Evolutionary conservation across 2,797 vertebrate species (phyloP).

Genomic region (Mionectes olivaceus): DNA sequence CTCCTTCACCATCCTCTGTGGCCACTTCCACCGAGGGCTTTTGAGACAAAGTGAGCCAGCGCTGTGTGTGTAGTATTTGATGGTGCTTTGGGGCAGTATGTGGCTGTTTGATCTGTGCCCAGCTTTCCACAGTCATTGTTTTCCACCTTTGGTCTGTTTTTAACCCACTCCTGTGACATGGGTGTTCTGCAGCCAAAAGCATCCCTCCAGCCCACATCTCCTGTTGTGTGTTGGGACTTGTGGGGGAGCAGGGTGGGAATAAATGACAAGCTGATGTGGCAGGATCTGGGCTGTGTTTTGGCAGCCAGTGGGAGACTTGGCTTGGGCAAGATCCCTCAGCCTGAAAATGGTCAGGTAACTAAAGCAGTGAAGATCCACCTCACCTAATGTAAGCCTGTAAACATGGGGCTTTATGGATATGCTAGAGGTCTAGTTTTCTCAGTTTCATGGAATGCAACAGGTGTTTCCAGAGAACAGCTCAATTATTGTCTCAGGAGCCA

Average conservation of each 20-base stretch:
- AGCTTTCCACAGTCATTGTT: not conserved
- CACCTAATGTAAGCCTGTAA: not conserved
- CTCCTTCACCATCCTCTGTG: not conserved
- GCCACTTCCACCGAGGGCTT: not conserved
- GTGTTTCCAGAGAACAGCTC: not conserved
- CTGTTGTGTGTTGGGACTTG: rapidly evolving
- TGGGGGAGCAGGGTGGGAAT: not conserved
- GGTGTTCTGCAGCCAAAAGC: not conserved
- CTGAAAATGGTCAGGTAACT: not conserved
- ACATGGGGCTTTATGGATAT: not conserved
- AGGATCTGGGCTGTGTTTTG: not conserved
- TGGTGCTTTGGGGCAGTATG: not conserved
- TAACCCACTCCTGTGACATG: not conserved
- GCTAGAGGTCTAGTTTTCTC: not conserved
- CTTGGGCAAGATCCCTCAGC: not conserved
- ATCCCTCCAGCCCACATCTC: not conserved
- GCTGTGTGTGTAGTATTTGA: not conserved
- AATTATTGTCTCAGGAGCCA: rapidly evolving
- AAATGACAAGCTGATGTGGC: not conserved
- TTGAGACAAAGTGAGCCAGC: not conserved
- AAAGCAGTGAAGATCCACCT: not conserved
- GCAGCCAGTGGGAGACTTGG: not conserved
- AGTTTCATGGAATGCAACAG: not conserved
- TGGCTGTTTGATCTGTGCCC: not conserved
- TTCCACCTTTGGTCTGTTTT: not conserved